phyloP scores from a whole-genome alignment of 2,113 vertebrate species.

The Zosterops lateralis region DNA sequence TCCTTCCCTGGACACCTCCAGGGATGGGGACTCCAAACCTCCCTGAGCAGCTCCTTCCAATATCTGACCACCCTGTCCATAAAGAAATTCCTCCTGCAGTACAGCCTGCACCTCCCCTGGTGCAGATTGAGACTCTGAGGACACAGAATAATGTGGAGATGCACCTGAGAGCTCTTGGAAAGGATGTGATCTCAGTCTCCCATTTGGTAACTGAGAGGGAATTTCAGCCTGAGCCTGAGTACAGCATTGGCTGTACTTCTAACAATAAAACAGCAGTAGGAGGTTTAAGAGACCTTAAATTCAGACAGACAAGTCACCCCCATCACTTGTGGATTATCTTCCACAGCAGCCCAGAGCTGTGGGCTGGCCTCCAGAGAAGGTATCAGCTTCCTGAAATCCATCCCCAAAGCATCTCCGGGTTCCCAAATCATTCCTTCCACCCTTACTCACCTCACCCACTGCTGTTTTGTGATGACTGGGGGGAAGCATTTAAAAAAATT shows the following conservation, averaged over 20 bases:
- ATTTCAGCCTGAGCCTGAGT: neutral
- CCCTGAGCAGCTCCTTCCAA: neutral
- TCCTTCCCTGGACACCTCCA: neutral
- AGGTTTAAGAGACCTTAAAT: neutral
- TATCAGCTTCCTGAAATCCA: neutral
- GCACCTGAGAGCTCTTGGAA: neutral
- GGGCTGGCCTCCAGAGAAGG: neutral
- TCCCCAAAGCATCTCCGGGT: neutral
- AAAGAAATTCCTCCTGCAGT: neutral
- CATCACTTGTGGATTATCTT: neutral
- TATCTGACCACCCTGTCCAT: too few relatives aligned
- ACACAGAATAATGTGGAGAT: neutral
- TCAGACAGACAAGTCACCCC: neutral
- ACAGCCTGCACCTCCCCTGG: neutral
- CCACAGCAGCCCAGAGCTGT: neutral
- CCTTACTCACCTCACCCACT: neutral
- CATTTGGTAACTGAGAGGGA: neutral
- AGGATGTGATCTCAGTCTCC: neutral
- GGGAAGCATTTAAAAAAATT: neutral
- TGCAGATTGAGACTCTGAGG: neutral
- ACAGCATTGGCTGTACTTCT: fast-evolving
- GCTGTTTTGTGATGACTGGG: neutral
- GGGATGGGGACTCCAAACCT: neutral
- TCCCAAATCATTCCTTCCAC: neutral
- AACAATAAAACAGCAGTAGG: neutral